These are phyloP conservation scores for Pseudeuparius sepicola DNA, from an alignment of 2,888 invertebrate genomes.

Conservation along the genomic window DNA sequence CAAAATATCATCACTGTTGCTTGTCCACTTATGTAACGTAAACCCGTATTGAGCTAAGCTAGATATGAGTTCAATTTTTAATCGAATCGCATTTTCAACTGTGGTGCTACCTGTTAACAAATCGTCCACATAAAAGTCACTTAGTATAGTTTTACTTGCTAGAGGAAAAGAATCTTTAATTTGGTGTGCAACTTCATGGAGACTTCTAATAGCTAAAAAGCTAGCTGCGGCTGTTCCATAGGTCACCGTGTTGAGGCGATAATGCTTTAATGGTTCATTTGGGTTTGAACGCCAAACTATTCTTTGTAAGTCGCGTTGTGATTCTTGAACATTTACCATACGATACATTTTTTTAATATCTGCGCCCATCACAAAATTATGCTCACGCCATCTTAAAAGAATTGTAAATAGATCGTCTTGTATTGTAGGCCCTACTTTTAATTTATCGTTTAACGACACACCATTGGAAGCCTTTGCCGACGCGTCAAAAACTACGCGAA, in stretches of 20 bases:
- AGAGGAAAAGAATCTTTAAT: not conserved
- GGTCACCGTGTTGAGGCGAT: slow-evolving; percentile 13
- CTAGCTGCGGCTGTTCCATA: slow-evolving; percentile 10
- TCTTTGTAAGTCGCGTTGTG: slow-evolving; percentile 4
- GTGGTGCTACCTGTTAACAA: slow-evolving; percentile 7
- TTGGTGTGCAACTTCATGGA: slow-evolving; percentile 10
- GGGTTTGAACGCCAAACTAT: slow-evolving; percentile 11
- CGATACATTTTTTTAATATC: slow-evolving; percentile 14
- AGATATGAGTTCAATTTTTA: no score
- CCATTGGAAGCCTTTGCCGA: slow-evolving; percentile 9
- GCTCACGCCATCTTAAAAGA: no score
- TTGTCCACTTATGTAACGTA: slow-evolving; percentile 13
- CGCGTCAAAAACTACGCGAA: no score
- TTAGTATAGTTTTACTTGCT: not conserved
- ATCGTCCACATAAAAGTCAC: slow-evolving; percentile 17
- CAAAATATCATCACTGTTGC: no score
- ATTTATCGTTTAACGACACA: slow-evolving; percentile 11
- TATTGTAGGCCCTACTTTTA: slow-evolving; percentile 10
- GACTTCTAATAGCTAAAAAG: slow-evolving; percentile 11
- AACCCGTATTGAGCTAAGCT: slow-evolving; percentile 9
- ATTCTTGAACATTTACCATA: not conserved
- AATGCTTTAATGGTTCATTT: slow-evolving; percentile 9
- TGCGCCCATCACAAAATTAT: slow-evolving; percentile 6
- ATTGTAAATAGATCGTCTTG: no score
- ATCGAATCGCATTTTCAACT: slow-evolving; percentile 3